phyloP scores from a whole-genome alignment of 2,888 invertebrate genomes.

The Polymixis lichenea region DNA sequence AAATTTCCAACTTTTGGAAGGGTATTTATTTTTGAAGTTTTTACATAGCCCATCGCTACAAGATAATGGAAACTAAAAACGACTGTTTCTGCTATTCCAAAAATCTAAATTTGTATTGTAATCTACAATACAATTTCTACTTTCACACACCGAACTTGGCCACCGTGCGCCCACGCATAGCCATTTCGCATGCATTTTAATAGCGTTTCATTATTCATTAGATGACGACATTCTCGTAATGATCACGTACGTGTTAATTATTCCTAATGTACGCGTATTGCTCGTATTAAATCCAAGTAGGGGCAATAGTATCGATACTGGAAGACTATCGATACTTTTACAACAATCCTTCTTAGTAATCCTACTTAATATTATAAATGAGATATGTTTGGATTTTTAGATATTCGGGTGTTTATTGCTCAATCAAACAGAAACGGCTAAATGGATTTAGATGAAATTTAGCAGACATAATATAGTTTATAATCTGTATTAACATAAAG shows the following conservation, averaged over 20 bases:
- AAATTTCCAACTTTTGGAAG: not conserved
- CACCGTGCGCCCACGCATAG: conserved; percentile 37
- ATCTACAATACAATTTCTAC: not conserved
- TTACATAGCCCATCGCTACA: not conserved
- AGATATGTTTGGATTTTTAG: too few relatives aligned
- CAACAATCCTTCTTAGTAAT: too few relatives aligned
- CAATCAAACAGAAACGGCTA: too few relatives aligned
- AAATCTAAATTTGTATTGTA: too few relatives aligned
- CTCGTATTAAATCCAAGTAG: conserved; percentile 8
- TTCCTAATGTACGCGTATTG: conserved; percentile 46
- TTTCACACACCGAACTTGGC: conserved; percentile 13
- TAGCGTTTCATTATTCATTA: conserved; percentile 70
- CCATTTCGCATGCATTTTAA: conserved; percentile 66
- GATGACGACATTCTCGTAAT: conserved; percentile 65
- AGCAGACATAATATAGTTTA: too few relatives aligned
- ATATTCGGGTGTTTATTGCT: too few relatives aligned
- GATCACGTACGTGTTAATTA: conserved; percentile 71
- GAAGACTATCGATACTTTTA: not conserved
- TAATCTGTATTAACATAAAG: too few relatives aligned
- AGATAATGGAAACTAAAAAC: not conserved
- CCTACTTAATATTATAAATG: too few relatives aligned
- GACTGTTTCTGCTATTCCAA: not conserved
- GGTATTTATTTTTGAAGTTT: not conserved
- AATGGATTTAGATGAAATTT: too few relatives aligned
- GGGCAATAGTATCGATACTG: conserved; percentile 23